Base-by-base conservation (phyloP, 2,797 vertebrate species). In the Lutjanus argentimaculatus region DNA sequence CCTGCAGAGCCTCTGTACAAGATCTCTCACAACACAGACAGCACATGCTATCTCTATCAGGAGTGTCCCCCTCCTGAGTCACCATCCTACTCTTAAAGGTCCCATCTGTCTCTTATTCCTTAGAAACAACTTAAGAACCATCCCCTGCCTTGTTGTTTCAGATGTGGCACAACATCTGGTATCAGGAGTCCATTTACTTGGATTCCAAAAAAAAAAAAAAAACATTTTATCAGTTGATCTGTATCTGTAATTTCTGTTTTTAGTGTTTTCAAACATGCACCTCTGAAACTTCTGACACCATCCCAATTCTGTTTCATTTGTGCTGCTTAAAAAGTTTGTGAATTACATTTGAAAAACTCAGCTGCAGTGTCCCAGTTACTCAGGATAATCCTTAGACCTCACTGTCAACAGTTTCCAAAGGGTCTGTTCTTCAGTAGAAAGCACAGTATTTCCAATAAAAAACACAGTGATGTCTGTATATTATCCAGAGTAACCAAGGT, bases 341-440 rank as follows among this genome's bases (percentile, higher is more conserved):
- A 75, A 46, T 70, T 15, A 52, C 19, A 52, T 69, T 63, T 49
- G 40, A 30, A 61, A 61, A 84, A 68, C 19, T 25, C 25, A 25
- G 58, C 61, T 65, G 67, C 74, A 52, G 58, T 72, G 85, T 76
- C 68, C 74, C 57, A 77, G 61, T 74, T 83, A 68, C 40, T 83
- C n/a, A 0, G 21, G 71, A 80, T 77, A 8, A 83, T 83, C 73
- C 55, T 67, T 52, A 68, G 42, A 56, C 62, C 65, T 83, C 77
- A 48, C 68, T 69, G 78, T 81, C 61, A 79, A 64, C 75, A 68
- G 45, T 65, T 82, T 79, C 57, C 69, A 52, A 7, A 11, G 42
- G 61, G 12, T 65, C 57, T 48, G 36, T 56, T 70, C 21, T 25
- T 77, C 52, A 65, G n/a, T 52, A 15, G 13, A 45, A 68, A 69